Percentiles rank a stretch among this genome's conserved stretches.
These are phyloP conservation scores for Empidonax traillii DNA, from an alignment of 2,113 vertebrate species.

Conservation along the genomic window DNA sequence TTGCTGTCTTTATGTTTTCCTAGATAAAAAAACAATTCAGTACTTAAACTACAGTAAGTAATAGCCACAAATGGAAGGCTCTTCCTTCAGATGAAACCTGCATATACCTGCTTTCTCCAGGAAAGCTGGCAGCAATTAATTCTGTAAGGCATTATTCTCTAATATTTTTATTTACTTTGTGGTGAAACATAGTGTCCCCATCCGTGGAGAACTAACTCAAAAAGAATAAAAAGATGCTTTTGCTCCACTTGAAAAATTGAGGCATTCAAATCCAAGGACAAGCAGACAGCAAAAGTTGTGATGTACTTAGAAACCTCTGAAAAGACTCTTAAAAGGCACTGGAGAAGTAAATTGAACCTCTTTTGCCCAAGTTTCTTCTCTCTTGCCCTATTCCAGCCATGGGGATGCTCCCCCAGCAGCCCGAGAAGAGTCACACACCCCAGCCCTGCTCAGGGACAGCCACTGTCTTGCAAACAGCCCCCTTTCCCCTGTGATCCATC, in stretches of 20 bases:
- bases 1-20: neutral
- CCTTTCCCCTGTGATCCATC: neutral
- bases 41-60: neutral
- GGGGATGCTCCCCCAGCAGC: slow-evolving; percentile 66
- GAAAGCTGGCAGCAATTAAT: neutral
- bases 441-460: slow-evolving; percentile 46
- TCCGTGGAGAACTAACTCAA: neutral
- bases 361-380: slow-evolving; percentile 14
- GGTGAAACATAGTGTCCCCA: neutral
- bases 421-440: slow-evolving; percentile 12
- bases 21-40: neutral
- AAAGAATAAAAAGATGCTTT: slow-evolving; percentile 2
- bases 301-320: neutral
- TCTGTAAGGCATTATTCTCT: neutral
- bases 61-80: neutral
- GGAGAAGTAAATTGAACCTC: neutral
- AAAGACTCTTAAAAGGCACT: neutral
- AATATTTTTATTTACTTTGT: neutral
- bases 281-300: slow-evolving; percentile 1
- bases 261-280: neutral
- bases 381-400: neutral
- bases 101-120: neutral
- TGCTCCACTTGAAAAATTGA: neutral
- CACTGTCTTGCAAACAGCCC: slow-evolving; percentile 58
- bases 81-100: neutral